phyloP scores from a whole-genome alignment of 2,888 invertebrate species.

The Azorinus chamasolen region DNA sequence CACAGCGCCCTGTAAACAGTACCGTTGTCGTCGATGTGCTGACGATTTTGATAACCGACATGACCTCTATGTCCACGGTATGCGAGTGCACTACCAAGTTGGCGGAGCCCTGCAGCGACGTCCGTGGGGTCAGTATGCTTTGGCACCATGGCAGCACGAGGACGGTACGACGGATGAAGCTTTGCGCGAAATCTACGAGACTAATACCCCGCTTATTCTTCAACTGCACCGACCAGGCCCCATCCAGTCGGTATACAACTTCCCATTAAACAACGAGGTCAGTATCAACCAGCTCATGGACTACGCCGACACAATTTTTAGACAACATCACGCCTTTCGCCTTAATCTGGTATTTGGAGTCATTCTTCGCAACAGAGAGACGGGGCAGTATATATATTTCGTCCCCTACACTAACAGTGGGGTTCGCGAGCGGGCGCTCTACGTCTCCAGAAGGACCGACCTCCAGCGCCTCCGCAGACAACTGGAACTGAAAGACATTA shows the following conservation, averaged over 20 bases:
- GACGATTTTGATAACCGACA: constrained; percentile 20
- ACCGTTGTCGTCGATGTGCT: constrained; percentile 21
- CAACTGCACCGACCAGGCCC: constrained; percentile 20
- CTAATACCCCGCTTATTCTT: constrained; percentile 24
- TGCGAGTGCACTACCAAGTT: constrained; percentile 14
- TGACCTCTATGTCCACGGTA: constrained; percentile 26
- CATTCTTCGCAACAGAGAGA: constrained; percentile 47
- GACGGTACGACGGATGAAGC: no score
- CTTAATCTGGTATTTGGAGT: constrained; percentile 36
- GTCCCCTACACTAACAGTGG: constrained; percentile 45
- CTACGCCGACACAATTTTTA: background rate
- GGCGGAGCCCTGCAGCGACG: constrained; percentile 23
- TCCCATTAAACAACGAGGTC: constrained; percentile 9
- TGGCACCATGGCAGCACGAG: constrained; percentile 14
- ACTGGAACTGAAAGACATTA: constrained; percentile 25
- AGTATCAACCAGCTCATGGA: background rate
- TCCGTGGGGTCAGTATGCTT: constrained; percentile 12
- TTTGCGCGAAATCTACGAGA: constrained; percentile 19
- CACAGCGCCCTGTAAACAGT: no score
- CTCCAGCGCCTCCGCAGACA: constrained; percentile 11
- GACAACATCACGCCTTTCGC: constrained; percentile 31
- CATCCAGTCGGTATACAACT: constrained; percentile 29
- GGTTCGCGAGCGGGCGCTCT: constrained; percentile 37
- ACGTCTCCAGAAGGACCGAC: constrained; percentile 38
- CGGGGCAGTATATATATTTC: constrained; percentile 53